Evolutionary conservation across 2,888 invertebrate species (phyloP), one percentile per base, ranked within the genome.

Genomic region (Unio pictorum): DNA sequence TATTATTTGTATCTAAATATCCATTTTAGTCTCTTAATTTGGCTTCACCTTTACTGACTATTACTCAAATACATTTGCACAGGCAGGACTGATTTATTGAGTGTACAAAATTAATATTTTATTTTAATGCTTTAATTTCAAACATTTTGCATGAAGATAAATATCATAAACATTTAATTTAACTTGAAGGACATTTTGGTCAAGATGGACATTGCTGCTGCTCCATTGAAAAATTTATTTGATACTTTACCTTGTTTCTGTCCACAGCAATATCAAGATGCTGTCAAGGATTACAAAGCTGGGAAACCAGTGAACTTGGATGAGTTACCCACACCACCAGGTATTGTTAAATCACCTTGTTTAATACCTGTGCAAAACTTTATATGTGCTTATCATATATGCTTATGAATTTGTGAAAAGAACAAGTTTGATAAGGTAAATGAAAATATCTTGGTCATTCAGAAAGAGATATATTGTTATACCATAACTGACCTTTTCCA

Each of bases 251-350:
- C 45, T 45, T 30, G 30, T 45, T 26, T 58, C 55, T 60, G 54
- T 54, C 75, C 70, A 45, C 75, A 87, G 91, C 97, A 98, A 90
- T 98, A 95, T 87, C 94, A 95, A 86, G 95, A 95, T 80, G 97
- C 97, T 0, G 93, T 98, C 54, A 94, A 94, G 87, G 87, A 92
- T n/a, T 92, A 95, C 84, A 93, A 94, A 76, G 93, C 93, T 5
- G 97, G 97, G 0, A 94, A 93, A 86, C 91, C 94, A 0, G 91
- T 97, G 26, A 92, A 93, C 4, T 92, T 93, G 55, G 96, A 95
- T 68, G 97, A 97, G 71, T 90, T 98, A 65, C 98, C 98, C 0
- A 93, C 94, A 0, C 97, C 97, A 4, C 96, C 96, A 81, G 89
- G 89, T 87, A 68, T 68, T 75, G 54, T 28, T 28, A 58, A 54